These are phyloP conservation scores for Sisor rabdophorus DNA, from an alignment of 2,113 vertebrate genomes.

Conservation along the genomic window DNA sequence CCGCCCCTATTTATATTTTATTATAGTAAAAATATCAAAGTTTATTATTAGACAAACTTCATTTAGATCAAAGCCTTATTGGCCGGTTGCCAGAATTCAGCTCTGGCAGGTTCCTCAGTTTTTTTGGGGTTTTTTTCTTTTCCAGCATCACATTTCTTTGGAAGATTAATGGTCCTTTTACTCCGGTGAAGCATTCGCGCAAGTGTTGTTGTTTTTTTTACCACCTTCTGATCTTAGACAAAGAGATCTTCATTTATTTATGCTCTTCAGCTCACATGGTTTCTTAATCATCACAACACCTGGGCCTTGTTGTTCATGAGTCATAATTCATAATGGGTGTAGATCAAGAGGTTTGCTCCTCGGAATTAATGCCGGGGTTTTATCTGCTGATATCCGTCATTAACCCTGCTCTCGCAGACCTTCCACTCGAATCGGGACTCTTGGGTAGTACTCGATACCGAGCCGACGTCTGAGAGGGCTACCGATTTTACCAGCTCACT, in stretches of 20 bases:
- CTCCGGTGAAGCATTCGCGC: neutral
- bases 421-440: neutral
- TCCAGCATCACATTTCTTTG: neutral
- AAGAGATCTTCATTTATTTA: neutral
- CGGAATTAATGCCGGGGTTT: neutral
- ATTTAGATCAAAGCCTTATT: neutral
- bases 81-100: neutral
- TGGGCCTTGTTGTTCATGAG: neutral
- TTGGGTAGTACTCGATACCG: neutral
- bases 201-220: neutral
- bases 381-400: neutral
- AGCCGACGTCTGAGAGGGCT: neutral
- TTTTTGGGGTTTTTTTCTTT: too few relatives aligned
- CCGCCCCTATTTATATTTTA: too few relatives aligned
- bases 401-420: conserved; percentile 17
- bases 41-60: conserved; percentile 11
- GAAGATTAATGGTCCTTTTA: neutral
- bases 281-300: conserved; percentile 1
- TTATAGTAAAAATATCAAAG: neutral
- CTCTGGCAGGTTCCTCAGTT: neutral
- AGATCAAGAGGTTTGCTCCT: conserved; percentile 3
- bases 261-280: neutral
- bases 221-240: neutral
- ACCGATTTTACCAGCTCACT: too few relatives aligned
- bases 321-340: conserved; percentile 10